These are phyloP conservation scores for Oncorhynchus gorbuscha DNA, from an alignment of 2,113 vertebrate species.

Conservation along the genomic window DNA sequence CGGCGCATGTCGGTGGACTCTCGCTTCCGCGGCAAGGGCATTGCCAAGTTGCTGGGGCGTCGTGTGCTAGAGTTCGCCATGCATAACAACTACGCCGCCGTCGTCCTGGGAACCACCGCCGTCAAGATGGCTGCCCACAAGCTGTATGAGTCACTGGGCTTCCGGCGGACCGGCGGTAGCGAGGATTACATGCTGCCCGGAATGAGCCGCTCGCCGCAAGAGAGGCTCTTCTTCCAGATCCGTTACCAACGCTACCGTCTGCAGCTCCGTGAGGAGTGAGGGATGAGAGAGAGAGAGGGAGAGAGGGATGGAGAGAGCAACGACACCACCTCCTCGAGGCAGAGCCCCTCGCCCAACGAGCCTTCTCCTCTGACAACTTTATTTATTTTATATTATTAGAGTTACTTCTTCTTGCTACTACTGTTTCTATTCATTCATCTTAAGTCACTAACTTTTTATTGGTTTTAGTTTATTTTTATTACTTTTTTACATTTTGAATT, in stretches of 20 bases:
- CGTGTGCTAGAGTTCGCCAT: conserved; percentile 95
- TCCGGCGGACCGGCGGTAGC: conserved; percentile 86
- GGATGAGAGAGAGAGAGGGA: conserved; percentile 46
- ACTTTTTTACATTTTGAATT: conserved; percentile 38
- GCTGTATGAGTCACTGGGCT: conserved; percentile 98
- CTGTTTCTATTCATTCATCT: conserved; percentile 42
- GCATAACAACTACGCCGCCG: conserved; percentile 90
- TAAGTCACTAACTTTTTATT: conserved; percentile 54
- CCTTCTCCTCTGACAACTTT: conserved; percentile 15
- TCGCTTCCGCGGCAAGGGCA: conserved; percentile 93
- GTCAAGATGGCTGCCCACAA: conserved; percentile 97
- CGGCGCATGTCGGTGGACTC: conserved; percentile 98
- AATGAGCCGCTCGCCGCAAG: conserved; percentile 89
- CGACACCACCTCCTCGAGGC: not conserved
- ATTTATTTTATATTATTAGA: conserved; percentile 64
- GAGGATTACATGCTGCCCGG: conserved; percentile 90
- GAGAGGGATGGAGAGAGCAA: not conserved
- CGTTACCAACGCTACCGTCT: conserved; percentile 97
- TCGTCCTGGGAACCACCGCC: conserved; percentile 93
- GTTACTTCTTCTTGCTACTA: conserved; percentile 54
- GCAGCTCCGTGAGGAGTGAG: conserved; percentile 95
- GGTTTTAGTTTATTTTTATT: conserved; percentile 32
- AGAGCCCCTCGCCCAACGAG: conserved; percentile 46
- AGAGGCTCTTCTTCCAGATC: conserved; percentile 98
- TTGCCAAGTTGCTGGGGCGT: conserved; percentile 93